These are phyloP conservation scores for Bombus confusus DNA, from an alignment of 1,140 invertebrate genomes.

Conservation along the genomic window DNA sequence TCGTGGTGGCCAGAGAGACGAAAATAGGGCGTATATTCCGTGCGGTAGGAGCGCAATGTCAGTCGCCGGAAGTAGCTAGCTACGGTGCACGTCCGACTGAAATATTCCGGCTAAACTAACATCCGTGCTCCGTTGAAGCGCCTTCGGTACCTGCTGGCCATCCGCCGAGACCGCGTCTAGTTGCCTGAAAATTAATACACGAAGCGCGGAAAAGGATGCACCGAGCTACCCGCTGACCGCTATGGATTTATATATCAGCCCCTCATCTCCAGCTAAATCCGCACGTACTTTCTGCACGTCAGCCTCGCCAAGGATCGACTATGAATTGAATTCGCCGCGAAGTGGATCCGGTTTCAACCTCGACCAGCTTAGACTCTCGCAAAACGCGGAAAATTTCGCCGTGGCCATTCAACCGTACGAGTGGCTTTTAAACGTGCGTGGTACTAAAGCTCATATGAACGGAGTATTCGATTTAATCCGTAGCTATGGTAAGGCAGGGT, in stretches of 20 bases:
- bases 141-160: background rate
- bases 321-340: background rate
- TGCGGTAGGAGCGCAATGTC: background rate
- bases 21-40: constrained; percentile 36
- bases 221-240: background rate
- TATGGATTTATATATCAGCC: constrained; percentile 30
- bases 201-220: constrained; percentile 7
- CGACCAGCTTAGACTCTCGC: background rate
- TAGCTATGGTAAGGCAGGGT: no score
- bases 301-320: background rate
- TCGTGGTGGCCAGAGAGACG: background rate
- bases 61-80: constrained; percentile 49
- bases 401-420: no score
- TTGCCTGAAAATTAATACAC: constrained; percentile 50
- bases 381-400: background rate
- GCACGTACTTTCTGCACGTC: background rate
- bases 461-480: no score
- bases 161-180: background rate
- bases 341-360: background rate
- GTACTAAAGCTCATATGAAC: no score
- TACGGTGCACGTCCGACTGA: constrained; percentile 51
- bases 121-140: constrained; percentile 4
- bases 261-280: background rate
- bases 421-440: background rate
- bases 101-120: constrained; percentile 52